Percentiles rank a stretch among this genome's conserved stretches.
phyloP scores from a whole-genome alignment of 2,113 vertebrate species.

The Coryphaenoides rupestris region DNA sequence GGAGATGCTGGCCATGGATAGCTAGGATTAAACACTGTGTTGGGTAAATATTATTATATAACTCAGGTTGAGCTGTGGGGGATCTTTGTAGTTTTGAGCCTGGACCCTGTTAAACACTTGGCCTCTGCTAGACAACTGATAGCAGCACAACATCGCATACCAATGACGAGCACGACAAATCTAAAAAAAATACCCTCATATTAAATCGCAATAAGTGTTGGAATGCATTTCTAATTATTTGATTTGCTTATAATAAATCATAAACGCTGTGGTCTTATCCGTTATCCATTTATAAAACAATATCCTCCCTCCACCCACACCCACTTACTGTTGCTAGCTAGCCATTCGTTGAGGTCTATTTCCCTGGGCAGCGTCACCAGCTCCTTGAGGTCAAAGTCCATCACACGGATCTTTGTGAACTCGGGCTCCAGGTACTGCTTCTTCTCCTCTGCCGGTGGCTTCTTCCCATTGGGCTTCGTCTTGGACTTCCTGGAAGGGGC shows the following conservation, averaged over 20 bases:
- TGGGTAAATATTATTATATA: background rate
- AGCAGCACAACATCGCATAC: constrained; percentile 15
- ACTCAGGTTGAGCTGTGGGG: constrained; percentile 4
- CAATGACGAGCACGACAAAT: constrained; percentile 24
- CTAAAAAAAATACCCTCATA: background rate
- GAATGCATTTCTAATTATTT: background rate
- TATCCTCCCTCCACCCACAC: background rate
- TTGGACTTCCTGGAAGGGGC: constrained; percentile 87
- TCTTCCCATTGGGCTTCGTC: constrained; percentile 97
- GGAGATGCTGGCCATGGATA: background rate
- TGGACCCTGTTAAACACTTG: too few species aligned
- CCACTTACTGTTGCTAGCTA: constrained; percentile 94
- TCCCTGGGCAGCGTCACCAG: constrained; percentile 93
- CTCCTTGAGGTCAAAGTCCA: constrained; percentile 93
- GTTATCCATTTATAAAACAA: background rate
- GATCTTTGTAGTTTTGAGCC: background rate
- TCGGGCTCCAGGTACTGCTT: constrained; percentile 93
- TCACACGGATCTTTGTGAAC: constrained; percentile 89
- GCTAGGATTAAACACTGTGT: constrained; percentile 12
- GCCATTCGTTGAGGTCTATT: constrained; percentile 99
- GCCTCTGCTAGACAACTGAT: background rate
- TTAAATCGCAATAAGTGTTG: background rate
- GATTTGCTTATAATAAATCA: too few species aligned
- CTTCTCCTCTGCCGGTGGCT: constrained; percentile 88
- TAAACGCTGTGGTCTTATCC: background rate